Conservation (phyloP, 1,140 invertebrate genomes). For the Bombus affinis region DNA sequence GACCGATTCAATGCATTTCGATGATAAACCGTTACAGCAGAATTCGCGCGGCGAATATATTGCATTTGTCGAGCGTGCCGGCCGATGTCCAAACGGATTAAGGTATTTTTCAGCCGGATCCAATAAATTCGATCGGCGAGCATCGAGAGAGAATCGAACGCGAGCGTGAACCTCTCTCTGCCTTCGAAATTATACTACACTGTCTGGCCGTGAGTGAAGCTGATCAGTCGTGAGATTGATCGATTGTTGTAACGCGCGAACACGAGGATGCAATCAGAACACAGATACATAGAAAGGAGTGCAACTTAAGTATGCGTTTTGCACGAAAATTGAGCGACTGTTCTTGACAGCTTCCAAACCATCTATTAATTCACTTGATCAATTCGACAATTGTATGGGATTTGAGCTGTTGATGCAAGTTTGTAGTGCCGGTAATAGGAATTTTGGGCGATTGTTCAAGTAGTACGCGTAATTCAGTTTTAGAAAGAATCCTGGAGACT, state of each 20-base stretch:
- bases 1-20: constrained; percentile 37
- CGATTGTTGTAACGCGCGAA: background rate
- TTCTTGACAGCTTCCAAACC: background rate
- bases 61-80: constrained; percentile 35
- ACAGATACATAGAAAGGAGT: background rate
- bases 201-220: background rate
- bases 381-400: too few relatives aligned
- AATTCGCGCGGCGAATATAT: constrained; percentile 33
- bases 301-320: background rate
- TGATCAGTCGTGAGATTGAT: constrained; percentile 4
- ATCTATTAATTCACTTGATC: background rate
- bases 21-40: constrained; percentile 38
- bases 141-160: background rate
- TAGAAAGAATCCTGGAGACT: too few relatives aligned
- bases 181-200: constrained; percentile 11
- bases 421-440: too few relatives aligned
- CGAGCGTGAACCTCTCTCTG: too few relatives aligned
- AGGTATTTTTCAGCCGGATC: constrained; percentile 41
- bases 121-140: constrained; percentile 27
- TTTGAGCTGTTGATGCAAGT: background rate
- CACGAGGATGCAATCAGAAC: background rate
- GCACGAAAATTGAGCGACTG: background rate
- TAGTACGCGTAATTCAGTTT: too few relatives aligned
- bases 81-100: constrained; percentile 36
- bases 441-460: too few relatives aligned